These are phyloP conservation scores for Dolichotis patagonum DNA, from an alignment of 2,113 vertebrate genomes.

Conservation along the genomic window DNA sequence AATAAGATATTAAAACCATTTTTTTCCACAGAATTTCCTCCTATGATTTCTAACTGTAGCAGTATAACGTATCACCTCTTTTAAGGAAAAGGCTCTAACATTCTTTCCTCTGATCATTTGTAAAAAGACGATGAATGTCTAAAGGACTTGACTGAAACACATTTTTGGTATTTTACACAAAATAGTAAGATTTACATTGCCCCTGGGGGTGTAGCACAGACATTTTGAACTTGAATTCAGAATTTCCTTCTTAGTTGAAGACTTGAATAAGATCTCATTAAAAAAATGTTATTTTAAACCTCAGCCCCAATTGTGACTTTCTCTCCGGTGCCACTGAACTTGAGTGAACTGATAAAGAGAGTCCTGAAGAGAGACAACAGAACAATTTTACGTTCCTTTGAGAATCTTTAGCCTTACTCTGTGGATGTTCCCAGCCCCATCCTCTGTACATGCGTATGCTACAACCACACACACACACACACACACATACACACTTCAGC, in stretches of 20 bases:
- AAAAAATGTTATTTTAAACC: neutral
- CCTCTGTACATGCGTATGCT: neutral
- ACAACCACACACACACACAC: neutral
- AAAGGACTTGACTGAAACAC: neutral
- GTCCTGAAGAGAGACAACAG: neutral
- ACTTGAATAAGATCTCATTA: neutral
- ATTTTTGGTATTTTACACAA: neutral
- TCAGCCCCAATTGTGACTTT: neutral
- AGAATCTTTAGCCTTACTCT: neutral
- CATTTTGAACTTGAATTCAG: conserved; percentile 14
- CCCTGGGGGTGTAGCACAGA: neutral
- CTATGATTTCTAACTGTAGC: neutral
- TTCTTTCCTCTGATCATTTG: neutral
- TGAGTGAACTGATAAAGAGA: neutral
- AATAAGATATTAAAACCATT: neutral
- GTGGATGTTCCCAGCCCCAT: neutral
- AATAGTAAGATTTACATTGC: neutral
- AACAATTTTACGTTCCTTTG: neutral
- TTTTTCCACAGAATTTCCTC: neutral
- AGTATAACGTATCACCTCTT: neutral
- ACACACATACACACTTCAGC: neutral
- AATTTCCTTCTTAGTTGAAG: neutral
- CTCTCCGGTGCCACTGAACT: neutral
- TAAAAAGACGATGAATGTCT: neutral
- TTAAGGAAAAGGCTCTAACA: neutral